phyloP scores from a whole-genome alignment of 2,797 vertebrate species.

The Jordanella pulchra region DNA sequence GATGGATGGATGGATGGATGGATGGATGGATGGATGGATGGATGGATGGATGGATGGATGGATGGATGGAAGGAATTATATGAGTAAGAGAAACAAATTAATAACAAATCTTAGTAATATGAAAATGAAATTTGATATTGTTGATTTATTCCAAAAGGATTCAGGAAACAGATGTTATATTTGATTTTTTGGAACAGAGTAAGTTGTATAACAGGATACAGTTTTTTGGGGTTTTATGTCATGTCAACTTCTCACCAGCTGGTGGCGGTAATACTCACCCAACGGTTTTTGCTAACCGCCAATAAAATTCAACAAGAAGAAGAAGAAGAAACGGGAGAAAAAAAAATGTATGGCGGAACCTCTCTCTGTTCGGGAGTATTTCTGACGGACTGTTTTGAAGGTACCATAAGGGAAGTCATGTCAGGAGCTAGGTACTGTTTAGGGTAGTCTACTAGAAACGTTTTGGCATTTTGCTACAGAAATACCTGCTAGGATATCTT shows the following conservation, averaged over 20 bases:
- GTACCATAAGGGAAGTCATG: slow-evolving; percentile 55
- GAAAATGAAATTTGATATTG: neutral
- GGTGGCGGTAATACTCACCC: neutral
- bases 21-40: too few species aligned
- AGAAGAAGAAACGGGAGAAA: neutral
- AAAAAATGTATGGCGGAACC: neutral
- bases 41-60: too few species aligned
- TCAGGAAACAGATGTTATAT: neutral
- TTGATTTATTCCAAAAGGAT: neutral
- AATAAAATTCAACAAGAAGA: neutral
- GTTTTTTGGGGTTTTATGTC: neutral
- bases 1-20: too few species aligned
- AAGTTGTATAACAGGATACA: too few species aligned
- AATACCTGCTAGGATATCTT: rapidly evolving
- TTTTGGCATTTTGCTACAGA: too few species aligned
- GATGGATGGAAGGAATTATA: too few species aligned
- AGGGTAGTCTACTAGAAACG: neutral
- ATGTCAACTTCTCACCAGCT: neutral
- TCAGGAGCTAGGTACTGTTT: slow-evolving; percentile 12
- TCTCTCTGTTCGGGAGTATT: slow-evolving; percentile 1
- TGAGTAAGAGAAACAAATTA: too few species aligned
- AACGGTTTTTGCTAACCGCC: neutral
- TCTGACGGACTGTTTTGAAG: slow-evolving; percentile 50
- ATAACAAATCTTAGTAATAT: too few species aligned
- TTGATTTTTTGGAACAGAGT: neutral